Conservation (phyloP, 2,888 invertebrate species). For the Geophilus truncorum region DNA sequence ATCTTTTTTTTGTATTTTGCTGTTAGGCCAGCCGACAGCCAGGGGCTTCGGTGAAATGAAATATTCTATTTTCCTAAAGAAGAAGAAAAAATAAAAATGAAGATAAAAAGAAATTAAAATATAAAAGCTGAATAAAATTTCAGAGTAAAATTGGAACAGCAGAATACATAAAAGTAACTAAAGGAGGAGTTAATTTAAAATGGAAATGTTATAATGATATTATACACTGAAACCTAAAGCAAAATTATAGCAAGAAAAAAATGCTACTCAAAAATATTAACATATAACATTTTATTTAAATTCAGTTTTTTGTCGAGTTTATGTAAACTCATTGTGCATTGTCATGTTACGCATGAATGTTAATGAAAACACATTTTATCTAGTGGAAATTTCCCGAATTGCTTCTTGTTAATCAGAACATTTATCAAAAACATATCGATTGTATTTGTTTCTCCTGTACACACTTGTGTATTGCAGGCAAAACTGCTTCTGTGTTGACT, state of each 20-base stretch:
- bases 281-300: no score
- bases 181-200: background rate
- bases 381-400: background rate
- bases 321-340: no score
- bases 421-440: background rate
- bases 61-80: background rate
- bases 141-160: background rate
- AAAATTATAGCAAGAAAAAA: no score
- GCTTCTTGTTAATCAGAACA: background rate
- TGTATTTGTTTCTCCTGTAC: background rate
- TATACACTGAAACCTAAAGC: no score
- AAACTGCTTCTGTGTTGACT: background rate
- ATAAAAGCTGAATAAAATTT: no score
- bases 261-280: no score
- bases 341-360: no score
- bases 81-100: no score
- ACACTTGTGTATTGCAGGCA: background rate
- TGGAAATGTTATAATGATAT: background rate
- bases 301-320: no score
- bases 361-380: no score
- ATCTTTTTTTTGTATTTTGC: background rate
- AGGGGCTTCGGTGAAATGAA: background rate
- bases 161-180: background rate
- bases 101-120: no score
- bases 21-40: background rate